Conservation (phyloP, 2,888 invertebrate species). For the Aplocera efformata region DNA sequence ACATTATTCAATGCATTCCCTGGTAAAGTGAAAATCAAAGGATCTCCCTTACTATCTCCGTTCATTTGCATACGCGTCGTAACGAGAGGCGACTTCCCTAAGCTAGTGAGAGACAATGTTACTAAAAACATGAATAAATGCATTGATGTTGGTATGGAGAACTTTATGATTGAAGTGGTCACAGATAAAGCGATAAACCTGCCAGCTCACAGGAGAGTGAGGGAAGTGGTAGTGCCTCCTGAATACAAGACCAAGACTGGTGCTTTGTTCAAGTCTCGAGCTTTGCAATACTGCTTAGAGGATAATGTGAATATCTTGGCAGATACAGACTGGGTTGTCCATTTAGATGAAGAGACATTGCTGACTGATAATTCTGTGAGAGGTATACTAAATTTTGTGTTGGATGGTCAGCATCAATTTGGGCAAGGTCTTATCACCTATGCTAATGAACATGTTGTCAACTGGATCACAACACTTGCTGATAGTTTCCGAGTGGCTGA, state of each 20-base stretch:
- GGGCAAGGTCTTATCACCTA: conserved; percentile 98
- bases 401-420: conserved; percentile 96
- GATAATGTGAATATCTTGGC: conserved; percentile 91
- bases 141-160: conserved; percentile 93
- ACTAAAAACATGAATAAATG: conserved; percentile 92
- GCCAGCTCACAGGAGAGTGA: conserved; percentile 88
- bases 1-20: conserved; percentile 96
- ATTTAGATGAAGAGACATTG: conserved; percentile 97
- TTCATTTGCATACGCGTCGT: conserved; percentile 97
- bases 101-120: conserved; percentile 93
- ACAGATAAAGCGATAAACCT: conserved; percentile 92
- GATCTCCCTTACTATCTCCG: conserved; percentile 94
- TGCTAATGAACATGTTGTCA: conserved; percentile 97
- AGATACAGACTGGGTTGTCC: conserved; percentile 97
- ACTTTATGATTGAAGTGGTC: conserved; percentile 97
- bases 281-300: conserved; percentile 96
- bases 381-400: conserved; percentile 95
- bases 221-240: conserved; percentile 93
- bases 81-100: conserved; percentile 96
- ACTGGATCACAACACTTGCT: conserved; percentile 97
- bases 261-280: conserved; percentile 96
- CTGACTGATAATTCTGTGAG: conserved; percentile 94
- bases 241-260: conserved; percentile 94
- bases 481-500: conserved; percentile 98
- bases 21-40: conserved; percentile 92